These are phyloP conservation scores for Hormaphis cornu DNA, from an alignment of 1,140 invertebrate species.

Conservation along the genomic window DNA sequence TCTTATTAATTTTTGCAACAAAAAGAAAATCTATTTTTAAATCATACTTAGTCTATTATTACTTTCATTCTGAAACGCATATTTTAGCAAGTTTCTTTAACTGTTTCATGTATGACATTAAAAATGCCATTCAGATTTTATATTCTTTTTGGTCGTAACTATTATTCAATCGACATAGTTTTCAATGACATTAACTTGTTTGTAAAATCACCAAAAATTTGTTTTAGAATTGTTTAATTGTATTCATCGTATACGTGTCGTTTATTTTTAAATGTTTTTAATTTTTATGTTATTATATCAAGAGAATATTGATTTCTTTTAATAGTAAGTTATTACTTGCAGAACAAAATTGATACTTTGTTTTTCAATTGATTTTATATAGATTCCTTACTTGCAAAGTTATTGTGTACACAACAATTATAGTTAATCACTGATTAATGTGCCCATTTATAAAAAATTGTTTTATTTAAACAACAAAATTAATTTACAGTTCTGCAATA, in stretches of 20 bases:
- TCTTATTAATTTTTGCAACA: neutral
- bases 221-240: neutral
- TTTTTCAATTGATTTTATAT: neutral
- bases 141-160: neutral
- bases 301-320: neutral
- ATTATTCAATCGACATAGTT: neutral
- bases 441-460: too few relatives aligned
- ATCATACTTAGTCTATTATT: too few relatives aligned
- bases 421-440: too few relatives aligned
- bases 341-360: conserved; percentile 1
- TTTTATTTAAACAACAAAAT: too few relatives aligned
- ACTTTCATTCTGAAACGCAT: too few relatives aligned
- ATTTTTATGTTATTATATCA: neutral
- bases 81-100: too few relatives aligned
- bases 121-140: neutral
- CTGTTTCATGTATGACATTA: neutral
- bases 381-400: too few relatives aligned
- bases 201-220: neutral
- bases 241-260: neutral
- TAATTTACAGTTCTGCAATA: too few relatives aligned
- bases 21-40: too few relatives aligned
- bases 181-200: neutral
- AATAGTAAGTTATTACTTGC: neutral
- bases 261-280: neutral
- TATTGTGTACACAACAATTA: too few relatives aligned